Conservation (phyloP, 2,888 invertebrate species). For the Leucophenga montana region DNA sequence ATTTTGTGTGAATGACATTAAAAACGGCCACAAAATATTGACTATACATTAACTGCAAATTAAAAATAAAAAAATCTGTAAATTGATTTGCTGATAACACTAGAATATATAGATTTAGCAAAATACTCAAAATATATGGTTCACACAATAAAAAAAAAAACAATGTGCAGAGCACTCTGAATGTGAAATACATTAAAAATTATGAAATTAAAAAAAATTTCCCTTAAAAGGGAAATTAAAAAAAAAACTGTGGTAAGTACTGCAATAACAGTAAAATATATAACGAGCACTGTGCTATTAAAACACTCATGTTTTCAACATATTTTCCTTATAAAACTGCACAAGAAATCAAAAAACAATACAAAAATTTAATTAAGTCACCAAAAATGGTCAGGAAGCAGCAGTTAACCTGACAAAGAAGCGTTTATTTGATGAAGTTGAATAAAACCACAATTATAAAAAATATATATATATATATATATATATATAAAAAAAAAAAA, state of each 20-base stretch:
- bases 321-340: not conserved
- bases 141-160: not conserved
- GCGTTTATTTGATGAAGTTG: slow-evolving; percentile 24
- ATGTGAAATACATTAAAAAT: slow-evolving; percentile 38
- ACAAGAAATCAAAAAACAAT: not conserved
- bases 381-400: slow-evolving; percentile 34
- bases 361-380: slow-evolving; percentile 53
- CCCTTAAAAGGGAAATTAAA: slow-evolving; percentile 32
- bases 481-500: slow-evolving; percentile 20
- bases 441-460: slow-evolving; percentile 24
- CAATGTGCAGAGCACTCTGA: not conserved
- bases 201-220: slow-evolving; percentile 22
- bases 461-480: slow-evolving; percentile 35
- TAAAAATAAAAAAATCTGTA: slow-evolving; percentile 15
- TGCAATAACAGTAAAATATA: no score
- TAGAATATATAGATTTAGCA: no score
- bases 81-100: no score
- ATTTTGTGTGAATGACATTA: slow-evolving; percentile 2
- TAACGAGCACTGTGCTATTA: not conserved
- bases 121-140: no score
- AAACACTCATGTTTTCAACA: not conserved
- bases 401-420: slow-evolving; percentile 19
- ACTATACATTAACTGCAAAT: not conserved
- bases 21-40: slow-evolving; percentile 4
- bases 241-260: slow-evolving; percentile 20